Evolutionary conservation across 2,888 invertebrate species (phyloP), one percentile per base, ranked within the genome.

Genomic region (Notocelia uddmanniana): DNA sequence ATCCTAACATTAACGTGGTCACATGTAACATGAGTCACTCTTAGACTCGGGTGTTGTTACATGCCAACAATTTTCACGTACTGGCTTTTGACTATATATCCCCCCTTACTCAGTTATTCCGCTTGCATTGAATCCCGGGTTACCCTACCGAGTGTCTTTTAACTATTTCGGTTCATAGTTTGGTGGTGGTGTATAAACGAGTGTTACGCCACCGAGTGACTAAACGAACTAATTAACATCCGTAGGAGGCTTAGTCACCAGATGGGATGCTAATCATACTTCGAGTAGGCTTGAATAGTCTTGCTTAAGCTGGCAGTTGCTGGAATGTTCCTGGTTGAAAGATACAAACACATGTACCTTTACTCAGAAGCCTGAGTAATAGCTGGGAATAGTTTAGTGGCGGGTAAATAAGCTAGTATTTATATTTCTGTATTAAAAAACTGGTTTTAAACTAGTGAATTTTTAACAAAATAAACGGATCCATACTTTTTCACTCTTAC

Each of bases 161-260:
- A n/a, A 45, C 15, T 45, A n/a, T 45, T 34, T 41, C 41, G 5
- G 3, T 41, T 45, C 45, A 45, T 45, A 52, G n/a, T 15, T 60
- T 50, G 21, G 13, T 37, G 54, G 21, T 54, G 21, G 3, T 31
- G 45, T 50, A 19, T 62, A 54, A 64, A 64, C 11, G 21, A 50
- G 18, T n/a, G 23, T 69, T 70, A 52, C 70, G 70, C 50, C 64
- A 70, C 52, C 26, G 64, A 21, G 34, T 70, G 70, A 70, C 70
- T 70, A 70, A 58, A 70, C 58, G 34, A 11, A 41, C 58, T 70
- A 58, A 70, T 70, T 70, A 70, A 19, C 70, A 70, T 69, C 69
- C 19, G 70, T 70, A 58, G 70, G 70, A 66, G 70, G 70, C 41
- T 70, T 70, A 66, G 70, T 70, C 69, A 70, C 69, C 69, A 63